A percentile compares a stretch with the other conserved stretches of the same genome.
phyloP scores from a whole-genome alignment of 1,140 invertebrate species.

The Bombus sylvicola region DNA sequence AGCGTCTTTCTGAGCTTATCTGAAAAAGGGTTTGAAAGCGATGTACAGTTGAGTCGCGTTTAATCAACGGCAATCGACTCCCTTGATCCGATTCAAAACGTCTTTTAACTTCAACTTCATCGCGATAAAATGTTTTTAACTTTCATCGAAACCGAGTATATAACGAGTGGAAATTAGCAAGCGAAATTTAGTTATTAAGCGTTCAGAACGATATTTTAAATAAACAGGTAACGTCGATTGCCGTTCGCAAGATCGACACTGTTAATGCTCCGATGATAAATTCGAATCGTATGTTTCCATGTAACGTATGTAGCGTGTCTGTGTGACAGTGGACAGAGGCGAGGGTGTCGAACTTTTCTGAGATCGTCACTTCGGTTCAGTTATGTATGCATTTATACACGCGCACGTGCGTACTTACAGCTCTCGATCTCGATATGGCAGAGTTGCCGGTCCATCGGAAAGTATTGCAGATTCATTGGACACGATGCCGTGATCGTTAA shows the following conservation, averaged over 20 bases:
- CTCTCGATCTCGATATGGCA: slow-evolving; percentile 99
- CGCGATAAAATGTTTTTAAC: background rate
- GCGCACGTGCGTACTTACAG: slow-evolving; percentile 90
- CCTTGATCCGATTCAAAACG: background rate
- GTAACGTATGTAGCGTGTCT: slow-evolving; percentile 30
- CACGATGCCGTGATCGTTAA: slow-evolving; percentile 98
- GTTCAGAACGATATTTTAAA: background rate
- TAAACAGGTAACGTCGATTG: slow-evolving; percentile 31
- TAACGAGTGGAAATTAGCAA: background rate
- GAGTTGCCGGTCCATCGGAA: slow-evolving; percentile 98
- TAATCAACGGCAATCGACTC: slow-evolving; percentile 55
- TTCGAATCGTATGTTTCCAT: slow-evolving; percentile 34
- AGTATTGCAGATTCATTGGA: slow-evolving; percentile 98
- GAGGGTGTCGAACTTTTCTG: slow-evolving; percentile 57
- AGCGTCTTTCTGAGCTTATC: slow-evolving; percentile 61
- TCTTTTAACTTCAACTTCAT: background rate
- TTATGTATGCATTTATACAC: slow-evolving; percentile 51
- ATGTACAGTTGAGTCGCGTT: slow-evolving; percentile 60
- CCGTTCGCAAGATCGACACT: slow-evolving; percentile 46
- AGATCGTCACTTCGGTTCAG: slow-evolving; percentile 45
- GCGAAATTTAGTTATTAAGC: no score
- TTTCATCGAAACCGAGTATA: background rate
- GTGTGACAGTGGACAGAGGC: slow-evolving; percentile 49
- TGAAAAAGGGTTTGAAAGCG: slow-evolving; percentile 64
- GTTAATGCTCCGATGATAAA: slow-evolving; percentile 34